phyloP scores from a whole-genome alignment of 1,140 invertebrate genomes.

The Zaprionus inermis region DNA sequence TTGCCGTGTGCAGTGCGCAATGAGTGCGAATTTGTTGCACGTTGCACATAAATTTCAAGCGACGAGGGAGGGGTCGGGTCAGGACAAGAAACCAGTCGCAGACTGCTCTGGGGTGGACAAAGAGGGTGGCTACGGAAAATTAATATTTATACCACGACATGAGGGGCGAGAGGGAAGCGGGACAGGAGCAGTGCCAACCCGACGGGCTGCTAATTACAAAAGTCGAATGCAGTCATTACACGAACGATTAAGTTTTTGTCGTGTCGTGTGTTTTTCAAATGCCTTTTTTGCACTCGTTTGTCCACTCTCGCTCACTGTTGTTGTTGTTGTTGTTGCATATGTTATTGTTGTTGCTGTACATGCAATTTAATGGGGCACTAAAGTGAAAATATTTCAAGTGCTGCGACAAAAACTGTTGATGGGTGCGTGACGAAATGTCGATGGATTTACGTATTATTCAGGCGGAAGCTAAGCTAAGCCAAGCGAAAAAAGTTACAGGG shows the following conservation, averaged over 20 bases:
- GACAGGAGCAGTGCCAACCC: background rate
- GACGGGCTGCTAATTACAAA: slow-evolving; percentile 80
- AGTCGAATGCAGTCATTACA: slow-evolving; percentile 83
- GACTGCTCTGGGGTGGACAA: background rate
- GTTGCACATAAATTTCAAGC: slow-evolving; percentile 74
- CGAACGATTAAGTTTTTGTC: slow-evolving; percentile 81
- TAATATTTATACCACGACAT: slow-evolving; percentile 67
- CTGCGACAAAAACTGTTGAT: background rate
- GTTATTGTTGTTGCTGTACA: slow-evolving; percentile 14
- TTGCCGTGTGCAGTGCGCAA: slow-evolving; percentile 39
- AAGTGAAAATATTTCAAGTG: slow-evolving; percentile 60
- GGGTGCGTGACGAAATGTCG: background rate
- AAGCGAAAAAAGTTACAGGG: background rate
- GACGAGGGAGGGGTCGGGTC: slow-evolving; percentile 6
- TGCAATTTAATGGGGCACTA: slow-evolving; percentile 55
- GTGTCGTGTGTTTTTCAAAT: slow-evolving; percentile 68
- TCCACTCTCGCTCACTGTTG: slow-evolving; percentile 6
- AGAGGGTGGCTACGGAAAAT: slow-evolving; percentile 53
- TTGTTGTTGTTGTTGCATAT: slow-evolving; percentile 12
- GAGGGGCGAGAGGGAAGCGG: background rate
- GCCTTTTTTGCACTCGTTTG: slow-evolving; percentile 13
- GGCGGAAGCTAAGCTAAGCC: background rate
- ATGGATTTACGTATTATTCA: background rate
- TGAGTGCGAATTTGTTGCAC: slow-evolving; percentile 79
- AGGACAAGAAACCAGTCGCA: background rate